Base-by-base conservation (phyloP, 2,888 invertebrate genomes). In the Epistrophella euchroma region DNA sequence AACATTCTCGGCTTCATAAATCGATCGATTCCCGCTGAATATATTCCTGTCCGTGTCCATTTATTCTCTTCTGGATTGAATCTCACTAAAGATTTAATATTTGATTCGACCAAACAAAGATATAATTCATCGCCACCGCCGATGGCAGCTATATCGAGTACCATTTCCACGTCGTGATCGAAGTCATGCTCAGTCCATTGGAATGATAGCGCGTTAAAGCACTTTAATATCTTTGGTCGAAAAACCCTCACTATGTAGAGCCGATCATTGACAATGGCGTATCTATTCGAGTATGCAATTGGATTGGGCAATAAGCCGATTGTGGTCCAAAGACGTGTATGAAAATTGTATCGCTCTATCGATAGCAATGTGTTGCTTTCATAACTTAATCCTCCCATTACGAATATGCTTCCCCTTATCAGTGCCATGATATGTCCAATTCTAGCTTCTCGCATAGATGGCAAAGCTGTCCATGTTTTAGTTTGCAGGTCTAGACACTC, bases 251-350 rank as follows among this genome's bases (percentile, higher is more conserved):
- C 17, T 2, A 56, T n/a, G 56, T 32, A 56, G 4, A 56, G 10
- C 4, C n/a, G 32, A 13, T 56, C 56, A 32, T 56, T 32, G 4
- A 32, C 11, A 32, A 56, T 17, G 28, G 56, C 32, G 17, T 32
- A 17, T 32, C 56, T 56, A 17, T 56, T 32, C 9, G 56, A 56
- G 17, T 56, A 56, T 11, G 9, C 28, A 17, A 56, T 56, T 17
- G 9, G 10, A 56, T 3, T 17, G 4, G 28, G 28, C 32, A 56
- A 11, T 1, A 17, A 0, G 5, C 32, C 2, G 1, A 32, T 9
- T 0, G 4, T 11, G 17, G 11, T 17, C 56, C 56, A 56, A 4
- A 4, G 2, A 1, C 4, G 9, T 0, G 22, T n/a, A 4, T 40
- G 0, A 15, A 40, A 40, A 40, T 11, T 40, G 17, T 32, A 56